These are phyloP conservation scores for Karalla daura DNA, from an alignment of 2,797 vertebrate species.

Conservation along the genomic window DNA sequence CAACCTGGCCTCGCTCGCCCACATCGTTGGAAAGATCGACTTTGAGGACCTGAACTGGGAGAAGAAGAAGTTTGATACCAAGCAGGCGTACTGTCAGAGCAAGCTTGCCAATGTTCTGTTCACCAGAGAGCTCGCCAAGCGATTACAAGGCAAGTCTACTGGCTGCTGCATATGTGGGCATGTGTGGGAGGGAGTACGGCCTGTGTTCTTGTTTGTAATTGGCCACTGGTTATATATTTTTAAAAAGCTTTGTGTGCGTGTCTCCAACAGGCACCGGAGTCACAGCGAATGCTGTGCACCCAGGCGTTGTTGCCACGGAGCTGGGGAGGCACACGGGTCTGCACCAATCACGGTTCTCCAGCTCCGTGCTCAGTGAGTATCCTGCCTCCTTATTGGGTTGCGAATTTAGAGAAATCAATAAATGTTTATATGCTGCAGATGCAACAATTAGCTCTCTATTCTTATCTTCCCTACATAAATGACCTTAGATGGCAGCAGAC, in stretches of 20 bases:
- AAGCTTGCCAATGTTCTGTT: constrained; percentile 90
- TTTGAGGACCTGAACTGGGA: constrained; percentile 91
- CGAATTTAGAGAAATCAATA: constrained; percentile 39
- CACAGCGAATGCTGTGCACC: constrained; percentile 87
- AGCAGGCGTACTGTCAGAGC: constrained; percentile 91
- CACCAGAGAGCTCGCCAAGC: constrained; percentile 87
- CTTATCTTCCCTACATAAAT: neutral
- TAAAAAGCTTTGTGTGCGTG: constrained; percentile 34
- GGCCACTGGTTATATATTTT: constrained; percentile 54
- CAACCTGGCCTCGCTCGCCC: constrained; percentile 89
- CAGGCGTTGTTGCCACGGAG: constrained; percentile 88
- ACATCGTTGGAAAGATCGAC: constrained; percentile 87
- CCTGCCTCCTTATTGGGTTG: constrained; percentile 17
- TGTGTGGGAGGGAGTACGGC: constrained; percentile 66
- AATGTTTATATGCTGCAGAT: constrained; percentile 13
- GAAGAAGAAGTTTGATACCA: constrained; percentile 87
- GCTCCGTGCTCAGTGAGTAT: constrained; percentile 82
- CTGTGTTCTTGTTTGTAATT: constrained; percentile 58
- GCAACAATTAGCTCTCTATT: constrained; percentile 8
- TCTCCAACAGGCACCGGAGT: constrained; percentile 83
- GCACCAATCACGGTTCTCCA: constrained; percentile 87
- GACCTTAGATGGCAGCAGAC: neutral
- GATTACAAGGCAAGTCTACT: constrained; percentile 82
- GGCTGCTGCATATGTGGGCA: constrained; percentile 64
- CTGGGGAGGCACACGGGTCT: constrained; percentile 88